Conservation (phyloP, 2,113 vertebrate genomes). For the Thomomys bottae region DNA sequence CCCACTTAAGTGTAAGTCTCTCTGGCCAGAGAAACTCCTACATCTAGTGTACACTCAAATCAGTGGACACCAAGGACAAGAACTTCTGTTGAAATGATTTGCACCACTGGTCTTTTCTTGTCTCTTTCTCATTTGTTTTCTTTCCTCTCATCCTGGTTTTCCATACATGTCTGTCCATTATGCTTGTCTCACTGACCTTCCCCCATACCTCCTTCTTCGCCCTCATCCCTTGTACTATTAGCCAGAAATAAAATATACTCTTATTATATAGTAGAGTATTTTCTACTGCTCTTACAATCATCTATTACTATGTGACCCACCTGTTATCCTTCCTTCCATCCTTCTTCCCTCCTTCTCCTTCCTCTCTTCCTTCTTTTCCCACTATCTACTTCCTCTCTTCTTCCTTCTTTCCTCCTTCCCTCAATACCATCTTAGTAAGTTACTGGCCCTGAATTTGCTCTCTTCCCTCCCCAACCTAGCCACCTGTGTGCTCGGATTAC, state of each 20-base stretch:
- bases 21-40: too few species aligned
- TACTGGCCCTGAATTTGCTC: neutral
- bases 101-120: too few species aligned
- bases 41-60: too few species aligned
- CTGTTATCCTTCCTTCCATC: neutral
- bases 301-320: neutral
- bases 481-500: neutral
- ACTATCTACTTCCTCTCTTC: too few species aligned
- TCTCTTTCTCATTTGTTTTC: neutral
- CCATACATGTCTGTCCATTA: neutral
- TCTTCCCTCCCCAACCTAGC: too few species aligned
- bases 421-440: neutral
- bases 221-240: neutral
- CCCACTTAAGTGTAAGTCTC: too few species aligned
- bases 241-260: neutral
- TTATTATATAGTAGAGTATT: neutral
- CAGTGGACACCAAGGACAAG: too few species aligned
- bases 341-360: too few species aligned
- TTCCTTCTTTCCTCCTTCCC: neutral
- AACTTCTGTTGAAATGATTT: too few species aligned
- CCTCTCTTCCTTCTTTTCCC: neutral
- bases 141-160: neutral
- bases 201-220: neutral
- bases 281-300: slow-evolving; percentile 1
- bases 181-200: neutral